phyloP scores from a whole-genome alignment of 2,888 invertebrate genomes.

The Thymelicus sylvestris region DNA sequence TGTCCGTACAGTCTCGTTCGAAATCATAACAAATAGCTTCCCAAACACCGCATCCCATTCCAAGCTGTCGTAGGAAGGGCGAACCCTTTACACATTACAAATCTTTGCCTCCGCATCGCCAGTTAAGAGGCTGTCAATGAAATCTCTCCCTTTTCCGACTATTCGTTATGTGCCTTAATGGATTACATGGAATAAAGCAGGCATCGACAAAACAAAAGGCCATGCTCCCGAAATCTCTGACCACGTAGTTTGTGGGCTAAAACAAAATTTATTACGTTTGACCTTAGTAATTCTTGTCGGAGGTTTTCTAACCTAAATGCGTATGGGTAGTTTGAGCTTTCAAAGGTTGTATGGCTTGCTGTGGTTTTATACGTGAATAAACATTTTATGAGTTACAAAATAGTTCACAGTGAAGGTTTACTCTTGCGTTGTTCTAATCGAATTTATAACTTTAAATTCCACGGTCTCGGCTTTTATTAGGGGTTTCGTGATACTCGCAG shows the following conservation, averaged over 20 bases:
- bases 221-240: constrained; percentile 74
- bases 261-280: constrained; percentile 84
- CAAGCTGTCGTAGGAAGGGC: constrained; percentile 76
- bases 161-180: constrained; percentile 81
- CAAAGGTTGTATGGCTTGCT: constrained; percentile 69
- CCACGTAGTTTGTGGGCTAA: constrained; percentile 79
- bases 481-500: constrained; percentile 14
- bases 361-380: constrained; percentile 77
- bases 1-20: constrained; percentile 76
- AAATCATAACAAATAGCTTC: constrained; percentile 83
- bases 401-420: constrained; percentile 55
- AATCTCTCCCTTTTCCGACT: constrained; percentile 71
- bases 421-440: constrained; percentile 57
- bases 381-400: constrained; percentile 81
- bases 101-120: constrained; percentile 71
- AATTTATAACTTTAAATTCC: constrained; percentile 53
- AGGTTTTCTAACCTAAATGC: constrained; percentile 76
- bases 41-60: constrained; percentile 79
- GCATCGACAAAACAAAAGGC: constrained; percentile 81
- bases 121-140: constrained; percentile 79
- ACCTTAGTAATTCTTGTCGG: constrained; percentile 81
- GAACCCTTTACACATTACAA: constrained; percentile 70
- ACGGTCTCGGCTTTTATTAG: constrained; percentile 22
- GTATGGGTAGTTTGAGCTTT: constrained; percentile 75
- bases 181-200: constrained; percentile 80